phyloP scores from a whole-genome alignment of 1,140 invertebrate genomes.

The Papilio helenus region DNA sequence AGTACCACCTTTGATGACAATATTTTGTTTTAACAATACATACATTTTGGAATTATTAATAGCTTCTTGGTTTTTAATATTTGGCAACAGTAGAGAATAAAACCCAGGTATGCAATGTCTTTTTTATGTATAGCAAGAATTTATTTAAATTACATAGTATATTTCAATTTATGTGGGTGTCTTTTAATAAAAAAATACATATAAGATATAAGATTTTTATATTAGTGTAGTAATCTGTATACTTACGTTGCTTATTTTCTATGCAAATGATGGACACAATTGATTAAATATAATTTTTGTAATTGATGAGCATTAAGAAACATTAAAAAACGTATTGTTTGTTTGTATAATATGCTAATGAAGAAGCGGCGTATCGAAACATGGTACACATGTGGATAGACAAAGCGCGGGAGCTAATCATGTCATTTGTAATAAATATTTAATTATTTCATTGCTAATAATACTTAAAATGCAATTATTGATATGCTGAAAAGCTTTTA shows the following conservation, averaged over 20 bases:
- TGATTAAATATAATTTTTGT: neutral
- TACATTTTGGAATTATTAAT: neutral
- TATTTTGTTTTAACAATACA: neutral
- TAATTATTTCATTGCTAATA: neutral
- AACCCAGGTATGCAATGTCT: neutral
- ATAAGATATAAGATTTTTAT: no score
- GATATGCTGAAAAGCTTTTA: conserved; percentile 5
- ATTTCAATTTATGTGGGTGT: neutral
- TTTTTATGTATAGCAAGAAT: neutral
- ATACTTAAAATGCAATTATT: neutral
- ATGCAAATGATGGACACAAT: neutral
- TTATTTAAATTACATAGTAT: neutral
- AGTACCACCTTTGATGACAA: neutral
- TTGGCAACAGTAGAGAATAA: neutral
- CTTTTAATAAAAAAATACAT: neutral
- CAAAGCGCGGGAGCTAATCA: neutral
- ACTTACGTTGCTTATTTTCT: neutral
- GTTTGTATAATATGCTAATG: neutral
- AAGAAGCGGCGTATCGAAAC: conserved; percentile 3
- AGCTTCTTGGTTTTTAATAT: neutral
- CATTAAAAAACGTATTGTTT: neutral
- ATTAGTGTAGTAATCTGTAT: neutral
- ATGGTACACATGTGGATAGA: neutral
- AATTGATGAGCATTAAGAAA: neutral
- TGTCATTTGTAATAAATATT: neutral